Base-by-base conservation (phyloP, 30 jellyfish, hydroid and myxozoan genomes). In the Aurelia sp. region DNA sequence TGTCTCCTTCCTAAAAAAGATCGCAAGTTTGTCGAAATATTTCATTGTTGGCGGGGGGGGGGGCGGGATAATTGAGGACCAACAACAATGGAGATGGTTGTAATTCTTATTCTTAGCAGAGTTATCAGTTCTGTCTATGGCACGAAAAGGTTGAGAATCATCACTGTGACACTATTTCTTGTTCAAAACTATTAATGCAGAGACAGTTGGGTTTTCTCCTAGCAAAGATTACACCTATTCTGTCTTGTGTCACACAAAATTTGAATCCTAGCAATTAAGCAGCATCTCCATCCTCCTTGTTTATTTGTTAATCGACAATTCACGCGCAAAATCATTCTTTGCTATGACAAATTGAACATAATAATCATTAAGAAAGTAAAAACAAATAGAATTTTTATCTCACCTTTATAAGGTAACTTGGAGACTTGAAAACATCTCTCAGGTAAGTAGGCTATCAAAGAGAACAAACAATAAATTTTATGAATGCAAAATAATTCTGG, bases 1-100 rank as follows among this genome's bases (percentile, higher is more conserved):
- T 70, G 69, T 91, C 88, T 35, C 88, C 98, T 64, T 91, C 98
- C 98, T 91, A 68, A 71, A 23, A 48, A 41, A 59, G 40, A 65
- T 3, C 19, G 11, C 70, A 47, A 47, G 30, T 35, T 3, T 40
- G 6, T 4, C 8, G 27, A 33, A 17, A 58, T 51, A 22, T 61
- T 61, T n/a, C 71, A 4, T 27, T 67, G 66, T 35, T 37, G 50
- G 50, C 11, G 55, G 55, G 55, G 50, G 50, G 15, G 55, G 55
- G 55, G 55, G n/a, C n/a, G 15, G 10, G 8, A 44, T 44, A 7
- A 44, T 16, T 44, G 7, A 5, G 55, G 8, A 44, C 13, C 21
- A 0, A 18, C 19, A 8, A 61, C 13, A 13, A 61, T 19, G 1
- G 13, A 61, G 23, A 61, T 3, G 8, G 55, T 7, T 6, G 15